phyloP scores from a whole-genome alignment of 1,140 invertebrate species.

The Charaxes varanes region DNA sequence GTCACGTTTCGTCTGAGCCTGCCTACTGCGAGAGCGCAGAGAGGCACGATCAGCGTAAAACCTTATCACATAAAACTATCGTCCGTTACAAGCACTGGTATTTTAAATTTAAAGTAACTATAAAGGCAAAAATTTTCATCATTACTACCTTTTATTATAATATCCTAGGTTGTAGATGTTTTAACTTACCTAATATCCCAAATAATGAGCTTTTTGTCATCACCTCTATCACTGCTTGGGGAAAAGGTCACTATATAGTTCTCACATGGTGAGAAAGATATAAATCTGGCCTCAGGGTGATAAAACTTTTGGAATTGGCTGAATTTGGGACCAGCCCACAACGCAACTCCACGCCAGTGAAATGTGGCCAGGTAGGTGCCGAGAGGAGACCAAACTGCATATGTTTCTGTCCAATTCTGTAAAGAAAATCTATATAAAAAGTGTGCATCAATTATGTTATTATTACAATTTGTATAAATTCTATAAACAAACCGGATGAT shows the following conservation, averaged over 20 bases:
- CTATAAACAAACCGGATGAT: neutral
- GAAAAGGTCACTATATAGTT: constrained; percentile 96
- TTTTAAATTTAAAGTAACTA: too few species aligned
- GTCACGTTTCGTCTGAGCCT: too few species aligned
- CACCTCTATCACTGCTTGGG: constrained; percentile 79
- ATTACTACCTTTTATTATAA: too few species aligned
- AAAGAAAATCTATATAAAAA: constrained; percentile 21
- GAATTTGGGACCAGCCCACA: constrained; percentile 98
- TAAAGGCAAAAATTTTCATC: too few species aligned
- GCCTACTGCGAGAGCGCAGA: too few species aligned
- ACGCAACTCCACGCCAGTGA: constrained; percentile 94
- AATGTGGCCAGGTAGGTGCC: constrained; percentile 98
- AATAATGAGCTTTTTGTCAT: constrained; percentile 87
- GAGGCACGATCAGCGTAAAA: too few species aligned
- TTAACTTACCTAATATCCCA: constrained; percentile 90
- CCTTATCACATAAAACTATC: too few species aligned
- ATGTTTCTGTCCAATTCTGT: constrained; percentile 95
- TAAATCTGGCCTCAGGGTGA: constrained; percentile 93
- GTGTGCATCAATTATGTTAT: neutral
- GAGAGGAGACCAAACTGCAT: constrained; percentile 96
- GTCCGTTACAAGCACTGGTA: too few species aligned
- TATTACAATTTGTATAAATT: neutral
- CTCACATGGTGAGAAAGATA: constrained; percentile 98
- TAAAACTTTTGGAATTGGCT: constrained; percentile 92
- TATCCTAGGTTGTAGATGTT: neutral